Evolutionary conservation across 2,797 vertebrate species (phyloP).

Genomic region (Rhynchotus rufescens): DNA sequence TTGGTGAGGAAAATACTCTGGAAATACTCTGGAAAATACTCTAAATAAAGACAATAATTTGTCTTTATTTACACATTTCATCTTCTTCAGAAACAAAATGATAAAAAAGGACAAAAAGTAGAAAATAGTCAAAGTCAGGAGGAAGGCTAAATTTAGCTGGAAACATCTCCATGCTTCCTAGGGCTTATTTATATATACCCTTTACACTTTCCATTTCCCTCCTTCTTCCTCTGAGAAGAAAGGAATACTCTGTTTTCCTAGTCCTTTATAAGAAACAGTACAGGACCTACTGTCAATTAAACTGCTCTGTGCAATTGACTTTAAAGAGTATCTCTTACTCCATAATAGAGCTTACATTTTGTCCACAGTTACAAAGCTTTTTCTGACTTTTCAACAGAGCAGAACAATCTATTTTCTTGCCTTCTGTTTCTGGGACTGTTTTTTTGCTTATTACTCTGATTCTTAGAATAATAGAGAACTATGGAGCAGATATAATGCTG

Average conservation of each 20-base stretch:
- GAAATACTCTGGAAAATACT: no score
- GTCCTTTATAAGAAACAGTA: not conserved
- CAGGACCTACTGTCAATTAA: constrained; percentile 46
- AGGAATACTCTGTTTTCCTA: not conserved
- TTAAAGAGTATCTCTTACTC: constrained; percentile 10
- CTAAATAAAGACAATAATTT: no score
- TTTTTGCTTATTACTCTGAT: not conserved
- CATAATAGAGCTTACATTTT: not conserved
- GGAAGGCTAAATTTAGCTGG: not conserved
- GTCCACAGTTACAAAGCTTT: not conserved
- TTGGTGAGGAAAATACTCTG: not conserved
- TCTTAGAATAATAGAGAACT: constrained; percentile 21
- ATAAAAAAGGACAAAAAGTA: not conserved
- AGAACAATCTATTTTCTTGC: not conserved
- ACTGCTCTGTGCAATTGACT: constrained; percentile 4
- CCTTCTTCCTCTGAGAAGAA: not conserved
- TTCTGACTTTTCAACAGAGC: constrained; percentile 34
- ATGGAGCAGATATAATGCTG: constrained; percentile 37
- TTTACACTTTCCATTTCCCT: not conserved
- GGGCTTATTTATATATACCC: not conserved
- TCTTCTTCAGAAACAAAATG: not conserved
- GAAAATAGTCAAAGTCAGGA: not conserved
- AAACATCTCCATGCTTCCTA: not conserved
- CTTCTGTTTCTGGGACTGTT: not conserved
- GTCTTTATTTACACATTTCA: not conserved